Percentiles rank a stretch among this genome's conserved stretches.
Evolutionary conservation across 1,140 invertebrate species (phyloP).

Genomic region (Drusus annulatus): DNA sequence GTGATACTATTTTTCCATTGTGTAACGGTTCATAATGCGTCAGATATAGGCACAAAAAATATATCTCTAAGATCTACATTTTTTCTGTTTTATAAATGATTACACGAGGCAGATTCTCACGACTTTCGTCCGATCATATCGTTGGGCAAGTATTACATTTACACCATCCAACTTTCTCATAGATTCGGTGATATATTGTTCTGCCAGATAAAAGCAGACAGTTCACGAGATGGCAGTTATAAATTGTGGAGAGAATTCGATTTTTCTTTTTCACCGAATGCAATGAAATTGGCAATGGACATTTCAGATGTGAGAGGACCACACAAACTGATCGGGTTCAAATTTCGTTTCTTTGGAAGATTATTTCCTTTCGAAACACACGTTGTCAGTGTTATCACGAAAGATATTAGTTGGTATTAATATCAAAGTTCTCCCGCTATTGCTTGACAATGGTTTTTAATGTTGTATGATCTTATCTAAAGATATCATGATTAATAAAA

Average conservation of each 20-base stretch:
- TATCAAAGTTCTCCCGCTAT: no score
- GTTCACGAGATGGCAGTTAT: constrained; percentile 34
- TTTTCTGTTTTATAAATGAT: constrained; percentile 27
- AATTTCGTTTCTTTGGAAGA: neutral
- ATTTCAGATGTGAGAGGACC: no score
- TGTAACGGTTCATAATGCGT: constrained; percentile 17
- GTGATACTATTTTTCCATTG: constrained; percentile 16
- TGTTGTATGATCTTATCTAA: no score
- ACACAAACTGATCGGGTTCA: constrained; percentile 9
- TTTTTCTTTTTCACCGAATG: constrained; percentile 2
- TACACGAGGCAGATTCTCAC: constrained; percentile 35
- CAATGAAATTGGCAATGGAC: constrained; percentile 5
- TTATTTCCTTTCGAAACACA: neutral
- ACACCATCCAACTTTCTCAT: constrained; percentile 29
- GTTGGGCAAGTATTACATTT: constrained; percentile 30
- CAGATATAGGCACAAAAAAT: constrained; percentile 23
- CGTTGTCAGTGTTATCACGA: no score
- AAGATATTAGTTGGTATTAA: no score
- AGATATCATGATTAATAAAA: no score
- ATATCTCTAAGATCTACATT: constrained; percentile 21
- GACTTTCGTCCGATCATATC: constrained; percentile 19
- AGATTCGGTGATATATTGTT: constrained; percentile 35
- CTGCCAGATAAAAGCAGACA: neutral
- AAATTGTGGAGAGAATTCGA: constrained; percentile 15
- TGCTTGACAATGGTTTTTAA: no score